Evolutionary conservation across 2,113 vertebrate species (phyloP).

Genomic region (Toxotes chatareus): DNA sequence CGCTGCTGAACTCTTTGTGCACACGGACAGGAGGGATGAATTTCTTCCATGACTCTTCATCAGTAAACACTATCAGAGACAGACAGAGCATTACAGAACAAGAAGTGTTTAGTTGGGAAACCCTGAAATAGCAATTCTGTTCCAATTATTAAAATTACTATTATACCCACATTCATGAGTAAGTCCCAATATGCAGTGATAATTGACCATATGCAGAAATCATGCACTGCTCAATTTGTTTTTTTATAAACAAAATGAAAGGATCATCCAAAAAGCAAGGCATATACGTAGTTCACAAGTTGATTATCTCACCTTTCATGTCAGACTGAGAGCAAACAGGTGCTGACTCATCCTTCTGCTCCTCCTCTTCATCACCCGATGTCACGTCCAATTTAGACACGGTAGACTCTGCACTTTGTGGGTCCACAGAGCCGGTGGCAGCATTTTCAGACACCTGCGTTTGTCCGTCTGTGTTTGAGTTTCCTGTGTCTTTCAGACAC

Average conservation of each 20-base stretch:
- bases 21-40: slow-evolving; percentile 88
- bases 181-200: neutral
- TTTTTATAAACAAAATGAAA: no score
- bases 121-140: neutral
- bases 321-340: neutral
- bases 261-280: neutral
- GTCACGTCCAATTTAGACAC: neutral
- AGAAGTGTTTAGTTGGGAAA: neutral
- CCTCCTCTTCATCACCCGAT: slow-evolving; percentile 48
- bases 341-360: neutral
- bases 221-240: neutral
- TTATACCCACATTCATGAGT: no score
- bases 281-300: neutral
- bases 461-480: neutral
- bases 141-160: neutral
- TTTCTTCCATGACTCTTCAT: slow-evolving; percentile 89
- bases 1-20: slow-evolving; percentile 87
- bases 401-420: neutral
- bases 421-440: neutral
- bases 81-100: neutral
- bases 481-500: slow-evolving; percentile 14
- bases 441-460: neutral
- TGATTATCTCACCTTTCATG: slow-evolving; percentile 52
- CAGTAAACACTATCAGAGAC: slow-evolving; percentile 84
- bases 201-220: neutral